phyloP scores from a whole-genome alignment of 2,888 invertebrate species.

The Morinoia aosen region DNA sequence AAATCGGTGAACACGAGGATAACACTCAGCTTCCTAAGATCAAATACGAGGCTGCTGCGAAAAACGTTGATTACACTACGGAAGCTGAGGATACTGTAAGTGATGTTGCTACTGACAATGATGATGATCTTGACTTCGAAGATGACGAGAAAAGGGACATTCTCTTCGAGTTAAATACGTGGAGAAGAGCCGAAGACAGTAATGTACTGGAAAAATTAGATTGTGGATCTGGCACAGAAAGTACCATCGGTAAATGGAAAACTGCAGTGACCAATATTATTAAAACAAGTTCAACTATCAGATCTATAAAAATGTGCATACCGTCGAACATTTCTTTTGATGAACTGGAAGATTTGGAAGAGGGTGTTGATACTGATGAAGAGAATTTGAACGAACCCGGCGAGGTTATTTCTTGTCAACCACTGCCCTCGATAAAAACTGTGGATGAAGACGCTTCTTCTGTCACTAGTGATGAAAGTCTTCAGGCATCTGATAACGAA shows the following conservation, averaged over 20 bases:
- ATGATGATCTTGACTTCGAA: slow-evolving; percentile 38
- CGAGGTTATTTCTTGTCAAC: slow-evolving; percentile 57
- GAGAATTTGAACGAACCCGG: slow-evolving; percentile 62
- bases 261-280: slow-evolving; percentile 33
- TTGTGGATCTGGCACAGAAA: slow-evolving; percentile 40
- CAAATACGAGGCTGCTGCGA: background rate
- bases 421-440: slow-evolving; percentile 53
- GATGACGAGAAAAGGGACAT: slow-evolving; percentile 45
- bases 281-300: slow-evolving; percentile 44
- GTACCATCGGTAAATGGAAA: slow-evolving; percentile 51
- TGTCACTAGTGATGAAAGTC: slow-evolving; percentile 26
- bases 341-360: slow-evolving; percentile 59
- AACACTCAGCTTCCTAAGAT: slow-evolving; percentile 52
- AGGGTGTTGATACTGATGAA: slow-evolving; percentile 62
- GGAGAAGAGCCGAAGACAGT: slow-evolving; percentile 41
- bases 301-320: slow-evolving; percentile 16
- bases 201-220: slow-evolving; percentile 35
- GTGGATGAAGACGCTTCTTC: slow-evolving; percentile 58
- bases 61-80: background rate
- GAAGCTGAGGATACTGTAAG: background rate
- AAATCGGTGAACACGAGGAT: slow-evolving; percentile 62
- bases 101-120: slow-evolving; percentile 24
- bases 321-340: slow-evolving; percentile 48
- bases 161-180: slow-evolving; percentile 24
- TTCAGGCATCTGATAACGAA: slow-evolving; percentile 43